Conservation (phyloP, 2,888 invertebrate species). For the Coenonympha arcania region DNA sequence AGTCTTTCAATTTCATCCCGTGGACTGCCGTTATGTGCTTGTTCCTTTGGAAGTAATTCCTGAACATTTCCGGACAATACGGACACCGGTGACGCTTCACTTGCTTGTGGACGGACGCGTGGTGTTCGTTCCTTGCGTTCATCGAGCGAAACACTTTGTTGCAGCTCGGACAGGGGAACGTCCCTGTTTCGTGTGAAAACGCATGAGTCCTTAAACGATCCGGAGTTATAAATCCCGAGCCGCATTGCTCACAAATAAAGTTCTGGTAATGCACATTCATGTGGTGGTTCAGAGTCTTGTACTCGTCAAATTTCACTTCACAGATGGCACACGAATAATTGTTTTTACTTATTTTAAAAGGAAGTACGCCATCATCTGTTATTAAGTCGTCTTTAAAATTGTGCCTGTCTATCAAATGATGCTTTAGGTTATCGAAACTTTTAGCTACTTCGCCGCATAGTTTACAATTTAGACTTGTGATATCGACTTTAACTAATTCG, state of each 20-base stretch:
- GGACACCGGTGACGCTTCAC: slow-evolving; percentile 60
- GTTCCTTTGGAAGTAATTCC: slow-evolving; percentile 62
- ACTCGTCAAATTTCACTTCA: slow-evolving; percentile 47
- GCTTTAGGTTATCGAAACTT: slow-evolving; percentile 43
- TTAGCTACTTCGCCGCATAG: slow-evolving; percentile 42
- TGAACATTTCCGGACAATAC: slow-evolving; percentile 55
- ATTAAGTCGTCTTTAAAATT: slow-evolving; percentile 42
- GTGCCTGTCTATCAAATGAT: slow-evolving; percentile 49
- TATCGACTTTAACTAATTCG: slow-evolving; percentile 57
- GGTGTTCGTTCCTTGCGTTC: slow-evolving; percentile 63
- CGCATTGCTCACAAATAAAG: slow-evolving; percentile 64
- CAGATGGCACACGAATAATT: slow-evolving; percentile 54
- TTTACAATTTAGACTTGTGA: slow-evolving; percentile 50
- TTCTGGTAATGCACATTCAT: slow-evolving; percentile 66
- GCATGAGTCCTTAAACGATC: slow-evolving; percentile 54
- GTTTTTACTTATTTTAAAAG: slow-evolving; percentile 47
- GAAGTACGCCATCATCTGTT: slow-evolving; percentile 49
- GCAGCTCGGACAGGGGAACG: slow-evolving; percentile 60
- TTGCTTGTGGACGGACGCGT: slow-evolving; percentile 65
- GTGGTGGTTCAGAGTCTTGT: slow-evolving; percentile 59
- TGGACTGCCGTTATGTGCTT: slow-evolving; percentile 56
- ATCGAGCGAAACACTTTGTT: slow-evolving; percentile 66
- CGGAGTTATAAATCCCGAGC: slow-evolving; percentile 58
- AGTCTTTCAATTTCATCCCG: slow-evolving; percentile 58
- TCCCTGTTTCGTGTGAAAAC: slow-evolving; percentile 55